These are phyloP conservation scores for Vultur gryphus DNA, from an alignment of 2,797 vertebrate genomes.

Conservation along the genomic window DNA sequence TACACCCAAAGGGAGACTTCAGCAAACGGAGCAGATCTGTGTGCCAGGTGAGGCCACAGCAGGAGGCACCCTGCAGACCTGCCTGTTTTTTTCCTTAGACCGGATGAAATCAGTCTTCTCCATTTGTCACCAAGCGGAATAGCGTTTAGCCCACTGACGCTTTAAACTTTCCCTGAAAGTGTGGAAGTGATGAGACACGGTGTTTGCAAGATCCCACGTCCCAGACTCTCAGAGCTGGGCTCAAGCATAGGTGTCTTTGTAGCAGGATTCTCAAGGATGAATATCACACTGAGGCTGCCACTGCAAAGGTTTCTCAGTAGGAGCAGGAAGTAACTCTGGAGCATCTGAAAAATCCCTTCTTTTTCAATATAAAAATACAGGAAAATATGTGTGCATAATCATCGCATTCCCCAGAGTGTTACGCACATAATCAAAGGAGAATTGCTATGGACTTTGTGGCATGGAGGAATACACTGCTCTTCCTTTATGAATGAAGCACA, in stretches of 20 bases:
- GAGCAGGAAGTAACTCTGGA: not conserved
- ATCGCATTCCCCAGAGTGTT: not conserved
- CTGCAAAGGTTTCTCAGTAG: not conserved
- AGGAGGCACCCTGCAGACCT: not conserved
- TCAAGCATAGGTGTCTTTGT: not conserved
- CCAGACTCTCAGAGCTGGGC: not conserved
- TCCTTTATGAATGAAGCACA: constrained; percentile 27
- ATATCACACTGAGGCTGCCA: not conserved
- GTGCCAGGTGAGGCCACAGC: not conserved
- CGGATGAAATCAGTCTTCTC: not conserved
- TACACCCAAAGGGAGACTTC: not conserved
- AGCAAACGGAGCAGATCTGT: accelerated
- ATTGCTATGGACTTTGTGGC: constrained; percentile 24
- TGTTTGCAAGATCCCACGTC: not conserved
- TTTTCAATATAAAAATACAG: constrained; percentile 17
- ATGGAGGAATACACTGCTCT: constrained; percentile 16
- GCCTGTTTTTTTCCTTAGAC: not conserved
- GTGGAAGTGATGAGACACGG: not conserved
- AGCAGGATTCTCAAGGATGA: not conserved
- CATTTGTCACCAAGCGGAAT: not conserved
- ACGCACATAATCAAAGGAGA: constrained; percentile 14
- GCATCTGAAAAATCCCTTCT: not conserved
- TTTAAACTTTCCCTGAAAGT: not conserved
- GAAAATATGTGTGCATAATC: not conserved
- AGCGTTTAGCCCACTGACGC: not conserved